Conservation (phyloP, 2,888 invertebrate genomes). For the Himalopsyche tibetana region DNA sequence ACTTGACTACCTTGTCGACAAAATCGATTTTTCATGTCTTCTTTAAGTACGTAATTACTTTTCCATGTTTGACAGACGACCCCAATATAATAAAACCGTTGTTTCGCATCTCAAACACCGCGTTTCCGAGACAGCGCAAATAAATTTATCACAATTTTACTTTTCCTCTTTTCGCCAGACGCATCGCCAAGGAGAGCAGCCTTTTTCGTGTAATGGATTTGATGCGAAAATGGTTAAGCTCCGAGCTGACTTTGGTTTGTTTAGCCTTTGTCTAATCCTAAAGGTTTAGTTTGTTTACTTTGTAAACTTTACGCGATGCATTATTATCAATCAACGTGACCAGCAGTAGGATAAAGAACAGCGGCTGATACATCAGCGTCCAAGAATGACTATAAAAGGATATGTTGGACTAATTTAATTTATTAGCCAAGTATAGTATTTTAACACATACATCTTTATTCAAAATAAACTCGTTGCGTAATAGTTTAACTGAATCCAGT, state of each 20-base stretch:
- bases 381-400: too few relatives aligned
- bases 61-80: too few relatives aligned
- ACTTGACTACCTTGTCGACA: too few relatives aligned
- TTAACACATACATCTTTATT: too few relatives aligned
- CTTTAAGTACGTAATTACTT: too few relatives aligned
- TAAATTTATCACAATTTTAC: neutral
- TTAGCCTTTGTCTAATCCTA: neutral
- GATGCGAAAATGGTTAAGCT: conserved; percentile 16
- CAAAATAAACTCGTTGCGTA: too few relatives aligned
- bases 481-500: too few relatives aligned
- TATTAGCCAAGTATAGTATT: too few relatives aligned
- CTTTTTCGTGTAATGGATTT: neutral
- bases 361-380: neutral
- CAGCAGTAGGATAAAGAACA: neutral
- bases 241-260: neutral
- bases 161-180: neutral
- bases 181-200: conserved; percentile 6
- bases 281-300: neutral
- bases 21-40: too few relatives aligned
- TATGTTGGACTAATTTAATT: too few relatives aligned
- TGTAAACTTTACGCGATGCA: conserved; percentile 17
- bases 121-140: neutral
- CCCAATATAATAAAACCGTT: too few relatives aligned
- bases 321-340: conserved; percentile 18
- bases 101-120: too few relatives aligned